A percentile compares a stretch with the other conserved stretches of the same genome.
phyloP scores from a whole-genome alignment of 2,888 invertebrate genomes.

The Pristionchus arcanus region DNA sequence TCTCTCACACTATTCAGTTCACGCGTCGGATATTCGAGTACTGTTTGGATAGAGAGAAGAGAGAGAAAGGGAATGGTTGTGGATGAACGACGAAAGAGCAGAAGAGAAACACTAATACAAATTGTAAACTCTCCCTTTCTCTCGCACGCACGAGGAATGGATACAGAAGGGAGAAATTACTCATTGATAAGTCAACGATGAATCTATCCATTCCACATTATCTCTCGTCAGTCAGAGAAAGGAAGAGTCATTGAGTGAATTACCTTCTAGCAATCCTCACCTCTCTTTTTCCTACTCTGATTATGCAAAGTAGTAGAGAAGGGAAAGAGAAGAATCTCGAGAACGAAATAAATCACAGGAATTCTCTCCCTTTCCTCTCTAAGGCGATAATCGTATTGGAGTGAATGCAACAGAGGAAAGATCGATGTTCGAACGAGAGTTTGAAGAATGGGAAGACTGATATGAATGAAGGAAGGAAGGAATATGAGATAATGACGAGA shows the following conservation, averaged over 20 bases:
- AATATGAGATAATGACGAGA: not conserved
- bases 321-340: not conserved
- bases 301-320: constrained; percentile 34
- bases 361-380: constrained; percentile 21
- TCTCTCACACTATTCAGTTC: not conserved
- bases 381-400: constrained; percentile 38
- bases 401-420: not conserved
- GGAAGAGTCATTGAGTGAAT: not conserved
- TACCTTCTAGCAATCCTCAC: not conserved
- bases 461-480: not conserved
- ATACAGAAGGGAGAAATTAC: not conserved
- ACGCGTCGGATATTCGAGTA: constrained; percentile 22
- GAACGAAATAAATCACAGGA: not conserved
- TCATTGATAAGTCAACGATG: not conserved
- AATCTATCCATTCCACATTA: not conserved
- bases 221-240: not conserved
- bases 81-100: no score
- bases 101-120: constrained; percentile 37
- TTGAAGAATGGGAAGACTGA: not conserved
- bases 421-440: constrained; percentile 17
- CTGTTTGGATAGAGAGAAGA: constrained; percentile 33
- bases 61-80: not conserved
- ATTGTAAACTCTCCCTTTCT: not conserved
- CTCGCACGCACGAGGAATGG: not conserved
- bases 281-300: constrained; percentile 6